Percentiles rank a stretch among this genome's conserved stretches.
Evolutionary conservation across 1,140 invertebrate genomes (phyloP).

Genomic region (Drosophila setifemur): DNA sequence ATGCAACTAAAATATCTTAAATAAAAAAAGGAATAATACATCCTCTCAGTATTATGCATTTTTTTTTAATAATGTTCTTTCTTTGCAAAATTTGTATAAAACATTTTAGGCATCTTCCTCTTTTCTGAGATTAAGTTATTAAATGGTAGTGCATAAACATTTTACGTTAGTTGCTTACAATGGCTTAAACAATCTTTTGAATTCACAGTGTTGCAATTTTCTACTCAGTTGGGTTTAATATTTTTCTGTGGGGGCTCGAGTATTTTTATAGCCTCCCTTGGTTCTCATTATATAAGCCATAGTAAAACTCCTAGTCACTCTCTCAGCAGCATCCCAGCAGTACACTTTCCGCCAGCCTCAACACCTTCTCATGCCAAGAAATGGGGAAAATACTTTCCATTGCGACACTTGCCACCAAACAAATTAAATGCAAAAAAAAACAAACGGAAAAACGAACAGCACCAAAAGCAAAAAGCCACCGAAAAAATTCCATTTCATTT

Average conservation of each 20-base stretch:
- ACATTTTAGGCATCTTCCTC: no score
- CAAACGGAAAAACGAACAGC: conserved; percentile 14
- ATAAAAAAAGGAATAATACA: no score
- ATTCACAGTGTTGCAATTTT: no score
- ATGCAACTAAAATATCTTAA: no score
- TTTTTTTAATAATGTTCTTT: no score
- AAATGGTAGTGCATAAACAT: no score
- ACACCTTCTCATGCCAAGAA: conserved; percentile 8
- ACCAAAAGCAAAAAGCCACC: conserved; percentile 17
- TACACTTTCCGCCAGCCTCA: conserved; percentile 36
- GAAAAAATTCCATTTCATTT: conserved; percentile 71
- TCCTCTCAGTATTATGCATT: no score
- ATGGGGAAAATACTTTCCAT: conserved; percentile 51
- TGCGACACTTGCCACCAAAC: conserved; percentile 40
- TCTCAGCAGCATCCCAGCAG: neutral
- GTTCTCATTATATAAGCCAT: conserved; percentile 33
- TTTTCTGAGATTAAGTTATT: no score
- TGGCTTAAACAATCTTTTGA: no score
- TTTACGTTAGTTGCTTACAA: no score
- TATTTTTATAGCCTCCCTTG: neutral
- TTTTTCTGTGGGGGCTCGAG: neutral
- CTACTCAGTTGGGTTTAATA: no score
- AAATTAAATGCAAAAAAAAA: neutral
- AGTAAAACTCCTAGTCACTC: conserved; percentile 24
- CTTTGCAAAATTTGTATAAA: no score